A percentile compares a stretch with the other conserved stretches of the same genome.
phyloP scores from a whole-genome alignment of 2,113 vertebrate genomes.

The Neopipo cinnamomea region DNA sequence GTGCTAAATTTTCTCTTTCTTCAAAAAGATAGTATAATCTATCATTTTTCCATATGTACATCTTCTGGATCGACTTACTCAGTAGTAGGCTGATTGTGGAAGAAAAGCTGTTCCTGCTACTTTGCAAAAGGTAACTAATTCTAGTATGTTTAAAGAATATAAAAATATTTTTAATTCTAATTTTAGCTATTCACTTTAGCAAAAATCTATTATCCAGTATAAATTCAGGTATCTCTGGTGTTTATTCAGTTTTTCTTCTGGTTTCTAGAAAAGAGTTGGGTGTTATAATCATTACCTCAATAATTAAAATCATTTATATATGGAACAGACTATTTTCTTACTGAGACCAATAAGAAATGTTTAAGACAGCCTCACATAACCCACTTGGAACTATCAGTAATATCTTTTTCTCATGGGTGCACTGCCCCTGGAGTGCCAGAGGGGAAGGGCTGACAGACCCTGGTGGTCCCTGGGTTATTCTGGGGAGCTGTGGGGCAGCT shows the following conservation, averaged over 20 bases:
- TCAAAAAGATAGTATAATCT: not conserved
- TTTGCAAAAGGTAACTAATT: not conserved
- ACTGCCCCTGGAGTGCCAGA: not conserved
- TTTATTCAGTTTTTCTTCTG: not conserved
- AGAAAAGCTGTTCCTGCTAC: not conserved
- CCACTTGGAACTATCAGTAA: not conserved
- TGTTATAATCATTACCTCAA: not conserved
- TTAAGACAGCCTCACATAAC: not conserved
- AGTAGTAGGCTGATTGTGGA: not conserved
- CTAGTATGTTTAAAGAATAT: not conserved
- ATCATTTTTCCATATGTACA: not conserved
- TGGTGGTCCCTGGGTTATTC: accelerated
- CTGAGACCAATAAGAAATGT: not conserved
- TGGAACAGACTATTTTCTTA: not conserved
- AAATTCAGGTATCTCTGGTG: not conserved
- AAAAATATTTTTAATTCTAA: not conserved
- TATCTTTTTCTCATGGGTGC: not conserved
- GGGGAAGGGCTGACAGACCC: not conserved
- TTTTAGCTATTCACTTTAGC: not conserved
- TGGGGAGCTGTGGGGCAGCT: accelerated
- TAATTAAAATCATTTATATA: not conserved
- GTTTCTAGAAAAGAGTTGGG: not conserved
- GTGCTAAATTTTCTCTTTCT: not conserved
- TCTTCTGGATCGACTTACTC: not conserved
- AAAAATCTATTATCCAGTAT: not conserved